Base-by-base conservation (phyloP, 2,113 vertebrate genomes). In the Gavia stellata region DNA sequence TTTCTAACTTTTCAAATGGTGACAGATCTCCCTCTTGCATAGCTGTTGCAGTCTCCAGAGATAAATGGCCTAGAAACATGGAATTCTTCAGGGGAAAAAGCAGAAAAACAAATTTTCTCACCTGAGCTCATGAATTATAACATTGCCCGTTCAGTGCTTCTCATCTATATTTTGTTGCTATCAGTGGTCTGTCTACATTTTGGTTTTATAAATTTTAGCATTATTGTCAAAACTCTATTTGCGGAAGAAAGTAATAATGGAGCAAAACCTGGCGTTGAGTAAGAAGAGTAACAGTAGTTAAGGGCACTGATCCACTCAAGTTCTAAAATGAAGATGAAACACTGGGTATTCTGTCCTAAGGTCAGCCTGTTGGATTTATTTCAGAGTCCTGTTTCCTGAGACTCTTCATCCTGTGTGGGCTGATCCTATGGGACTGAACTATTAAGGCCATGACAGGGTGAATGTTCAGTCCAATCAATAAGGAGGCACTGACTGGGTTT, bases 401-500 rank as follows among this genome's bases (percentile, higher is more conserved):
- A 78, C 17, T 47, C 40, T 74, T 84, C 38, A 45, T 34, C 28
- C 29, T 66, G 3, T 18, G 26, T 34, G 24, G 42, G 44, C 13
- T 75, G 53, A 56, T 77, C 21, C 59, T 53, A 34, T 74, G 73
- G 31, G 52, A 63, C 25, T 45, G n/a, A 85, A 47, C 16, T 36
- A 31, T 24, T 61, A 21, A 65, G 49, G 34, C 36, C 25, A 44
- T 14, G 49, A 72, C n/a, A 75, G 15, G 15, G 40, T 34, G 29
- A 81, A 75, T 70, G 40, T 47, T 66, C 63, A 72, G 34, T 52
- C 20, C 14, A 53, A 16, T 44, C 38, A 53, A 13, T 58, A 62
- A 11, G 8, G 33, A 58, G 0, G 0, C 7, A 59, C 12, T 70
- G 38, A 70, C 0, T 25, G 38, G 17, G 14, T 65, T 90, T 31